Evolutionary conservation across 1,140 invertebrate species (phyloP).

Genomic region (Lethocerus indicus): DNA sequence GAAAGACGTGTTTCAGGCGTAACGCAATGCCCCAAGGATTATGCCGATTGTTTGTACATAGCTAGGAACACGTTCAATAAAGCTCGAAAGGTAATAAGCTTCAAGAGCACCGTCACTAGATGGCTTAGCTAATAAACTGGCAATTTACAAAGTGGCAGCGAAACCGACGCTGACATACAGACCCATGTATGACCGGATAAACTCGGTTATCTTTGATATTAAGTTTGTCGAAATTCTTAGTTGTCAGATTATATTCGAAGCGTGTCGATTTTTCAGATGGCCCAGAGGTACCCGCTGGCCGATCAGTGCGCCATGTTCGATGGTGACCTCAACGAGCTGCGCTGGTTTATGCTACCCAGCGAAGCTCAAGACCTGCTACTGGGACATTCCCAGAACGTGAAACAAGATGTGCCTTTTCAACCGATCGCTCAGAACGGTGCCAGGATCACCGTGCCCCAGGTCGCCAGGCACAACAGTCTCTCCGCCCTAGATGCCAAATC

Average conservation of each 20-base stretch:
- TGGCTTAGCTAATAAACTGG: too few relatives aligned
- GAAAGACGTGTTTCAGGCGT: constrained; percentile 48
- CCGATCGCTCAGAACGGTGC: constrained; percentile 26
- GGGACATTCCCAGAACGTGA: constrained; percentile 52
- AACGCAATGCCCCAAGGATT: constrained; percentile 47
- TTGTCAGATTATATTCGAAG: too few relatives aligned
- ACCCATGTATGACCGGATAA: too few relatives aligned
- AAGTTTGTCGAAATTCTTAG: too few relatives aligned
- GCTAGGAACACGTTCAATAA: constrained; percentile 61
- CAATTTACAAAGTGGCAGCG: too few relatives aligned
- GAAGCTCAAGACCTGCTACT: constrained; percentile 55
- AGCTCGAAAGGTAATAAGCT: constrained; percentile 48
- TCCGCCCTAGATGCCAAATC: too few relatives aligned
- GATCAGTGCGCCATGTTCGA: constrained; percentile 56
- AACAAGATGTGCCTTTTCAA: constrained; percentile 55
- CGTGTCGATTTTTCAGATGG: constrained; percentile 30
- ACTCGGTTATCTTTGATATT: too few relatives aligned
- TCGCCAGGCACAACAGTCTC: constrained; percentile 34
- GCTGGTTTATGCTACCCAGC: constrained; percentile 73
- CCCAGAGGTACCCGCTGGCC: constrained; percentile 47
- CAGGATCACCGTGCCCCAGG: constrained; percentile 21
- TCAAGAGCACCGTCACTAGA: constrained; percentile 1
- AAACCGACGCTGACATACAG: too few relatives aligned
- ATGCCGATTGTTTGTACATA: constrained; percentile 57
- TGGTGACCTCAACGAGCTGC: constrained; percentile 41